phyloP scores from a whole-genome alignment of 2,113 vertebrate genomes.

The Charadrius vociferus region DNA sequence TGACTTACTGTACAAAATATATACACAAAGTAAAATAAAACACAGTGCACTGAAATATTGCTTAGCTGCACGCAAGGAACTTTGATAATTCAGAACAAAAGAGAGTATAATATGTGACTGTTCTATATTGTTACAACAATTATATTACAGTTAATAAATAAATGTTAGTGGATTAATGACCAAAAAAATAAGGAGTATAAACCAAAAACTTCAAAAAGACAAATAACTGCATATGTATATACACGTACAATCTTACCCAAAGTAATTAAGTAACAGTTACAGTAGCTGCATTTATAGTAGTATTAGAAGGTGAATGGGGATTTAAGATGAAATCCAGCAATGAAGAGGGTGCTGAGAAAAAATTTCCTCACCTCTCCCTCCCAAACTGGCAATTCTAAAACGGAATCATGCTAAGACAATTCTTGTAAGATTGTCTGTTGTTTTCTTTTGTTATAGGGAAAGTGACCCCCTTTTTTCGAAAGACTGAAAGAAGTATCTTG shows the following conservation, averaged over 20 bases:
- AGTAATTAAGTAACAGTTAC: background rate
- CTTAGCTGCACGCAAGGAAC: background rate
- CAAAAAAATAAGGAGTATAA: background rate
- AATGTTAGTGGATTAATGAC: background rate
- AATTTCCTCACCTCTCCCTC: background rate
- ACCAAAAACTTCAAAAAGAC: background rate
- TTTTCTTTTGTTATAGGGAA: background rate
- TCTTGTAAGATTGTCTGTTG: background rate
- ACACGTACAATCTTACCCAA: background rate
- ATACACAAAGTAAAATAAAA: background rate
- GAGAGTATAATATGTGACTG: background rate
- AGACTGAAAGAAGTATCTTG: background rate
- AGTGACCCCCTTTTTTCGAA: background rate
- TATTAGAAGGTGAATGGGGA: background rate
- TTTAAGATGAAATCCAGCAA: background rate
- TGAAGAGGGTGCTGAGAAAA: background rate
- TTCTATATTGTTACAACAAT: background rate
- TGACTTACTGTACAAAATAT: background rate
- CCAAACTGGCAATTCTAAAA: background rate
- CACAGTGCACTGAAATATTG: background rate
- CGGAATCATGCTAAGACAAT: background rate
- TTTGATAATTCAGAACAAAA: background rate
- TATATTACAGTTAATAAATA: background rate
- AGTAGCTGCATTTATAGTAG: background rate
- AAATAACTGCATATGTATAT: background rate